Percentiles rank a stretch among this genome's conserved stretches.
These are phyloP conservation scores for Hucho hucho DNA, from an alignment of 2,113 vertebrate species.

Conservation along the genomic window DNA sequence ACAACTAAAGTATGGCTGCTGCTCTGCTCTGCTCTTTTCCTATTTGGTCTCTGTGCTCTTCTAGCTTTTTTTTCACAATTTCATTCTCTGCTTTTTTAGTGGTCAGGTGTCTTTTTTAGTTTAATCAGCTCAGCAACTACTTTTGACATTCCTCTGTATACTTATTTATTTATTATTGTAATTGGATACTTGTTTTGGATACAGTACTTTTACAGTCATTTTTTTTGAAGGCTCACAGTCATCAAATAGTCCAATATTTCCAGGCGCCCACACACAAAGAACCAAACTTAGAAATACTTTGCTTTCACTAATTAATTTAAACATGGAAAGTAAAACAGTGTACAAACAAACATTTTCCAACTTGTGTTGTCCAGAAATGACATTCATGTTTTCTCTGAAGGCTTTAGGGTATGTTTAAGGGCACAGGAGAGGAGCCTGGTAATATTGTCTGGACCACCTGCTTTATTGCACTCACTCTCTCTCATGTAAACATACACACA, in stretches of 20 bases:
- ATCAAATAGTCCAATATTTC: conserved; percentile 36
- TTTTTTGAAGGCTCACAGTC: neutral
- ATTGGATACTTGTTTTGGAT: no score
- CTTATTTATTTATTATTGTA: neutral
- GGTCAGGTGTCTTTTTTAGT: conserved; percentile 2
- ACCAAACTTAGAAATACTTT: no score
- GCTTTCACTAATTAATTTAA: no score
- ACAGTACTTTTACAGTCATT: no score
- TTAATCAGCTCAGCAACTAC: conserved; percentile 45
- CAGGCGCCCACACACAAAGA: conserved; percentile 8
- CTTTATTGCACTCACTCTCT: neutral
- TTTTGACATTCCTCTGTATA: conserved; percentile 22
- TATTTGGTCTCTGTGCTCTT: conserved; percentile 65
- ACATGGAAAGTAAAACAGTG: no score
- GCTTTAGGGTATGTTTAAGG: neutral
- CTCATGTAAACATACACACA: neutral
- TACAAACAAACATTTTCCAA: no score
- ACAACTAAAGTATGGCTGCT: conserved; percentile 80
- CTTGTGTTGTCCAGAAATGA: no score
- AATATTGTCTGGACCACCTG: conserved; percentile 22
- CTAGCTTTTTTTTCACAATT: conserved; percentile 41
- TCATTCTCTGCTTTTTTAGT: conserved; percentile 35
- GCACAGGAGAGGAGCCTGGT: conserved; percentile 30
- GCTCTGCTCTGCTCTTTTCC: conserved; percentile 50
- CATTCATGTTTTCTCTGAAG: neutral